Evolutionary conservation across 2,797 vertebrate genomes (phyloP), one percentile per base, ranked within the genome.

Genomic region (Capromys pilorides): DNA sequence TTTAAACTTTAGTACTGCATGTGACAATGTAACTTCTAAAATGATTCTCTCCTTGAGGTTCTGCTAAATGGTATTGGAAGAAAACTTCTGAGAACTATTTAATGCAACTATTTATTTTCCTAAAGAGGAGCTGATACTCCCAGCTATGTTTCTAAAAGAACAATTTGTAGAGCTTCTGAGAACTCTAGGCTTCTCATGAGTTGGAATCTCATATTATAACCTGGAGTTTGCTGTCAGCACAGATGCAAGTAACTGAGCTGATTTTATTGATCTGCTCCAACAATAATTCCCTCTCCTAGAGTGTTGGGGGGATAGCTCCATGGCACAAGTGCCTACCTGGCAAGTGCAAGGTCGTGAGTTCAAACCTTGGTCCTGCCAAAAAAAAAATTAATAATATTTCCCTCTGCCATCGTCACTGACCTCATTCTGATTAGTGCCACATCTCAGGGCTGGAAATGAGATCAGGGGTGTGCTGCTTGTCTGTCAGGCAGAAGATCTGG

Each of bases 11-110:
- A 88, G 18, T 22, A 64, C 89, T 90, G 86, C 66, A 69, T 59
- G 28, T 77, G n/a, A 93, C 69, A 79, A n/a, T 14, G 84, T 77
- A 26, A 66, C 2, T 31, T 92, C 13, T 51, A 90, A 62, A 84
- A 1, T 90, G 41, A 69, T 62, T 78, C 51, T 41, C 16, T 49
- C 5, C 6, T 21, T 88, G 62, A 88, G 59, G 57, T 81, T 91
- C 82, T 94, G 78, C 51, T 89, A 36, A 81, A 51, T 87, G 77
- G 36, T 91, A 54, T 49, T 80, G 80, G 94, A 96, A 81, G 39
- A 84, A 93, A 91, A 94, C 7, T 87, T 61, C 73, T 39, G 51
- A 89, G n/a, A 87, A 92, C 75, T 79, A 41, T 59, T 96, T 90
- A 78, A 51, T 11, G 8, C 45, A 19, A 33, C 75, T 51, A 4